Conservation (phyloP, 2,113 vertebrate species). For the Salvelinus sp. region DNA sequence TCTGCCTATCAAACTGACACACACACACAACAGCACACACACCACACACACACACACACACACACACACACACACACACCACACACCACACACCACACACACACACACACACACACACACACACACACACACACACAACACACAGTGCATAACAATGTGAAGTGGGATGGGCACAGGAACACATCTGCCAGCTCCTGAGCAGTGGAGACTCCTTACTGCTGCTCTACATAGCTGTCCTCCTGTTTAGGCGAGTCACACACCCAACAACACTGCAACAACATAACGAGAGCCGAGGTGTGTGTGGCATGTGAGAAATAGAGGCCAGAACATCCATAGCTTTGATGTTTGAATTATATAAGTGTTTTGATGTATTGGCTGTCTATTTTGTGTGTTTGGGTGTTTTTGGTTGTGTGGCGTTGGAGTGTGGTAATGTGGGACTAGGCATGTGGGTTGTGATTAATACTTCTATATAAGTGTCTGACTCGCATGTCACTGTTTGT, state of each 20-base stretch:
- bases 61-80: neutral
- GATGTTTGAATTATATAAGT: constrained; percentile 19
- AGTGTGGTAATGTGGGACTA: neutral
- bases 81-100: neutral
- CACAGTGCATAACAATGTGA: constrained; percentile 24
- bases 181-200: constrained; percentile 53
- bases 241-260: neutral
- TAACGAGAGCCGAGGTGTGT: constrained; percentile 10
- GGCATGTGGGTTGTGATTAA: too few relatives aligned
- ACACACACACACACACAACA: constrained; percentile 10
- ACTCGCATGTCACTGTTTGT: too few relatives aligned
- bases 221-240: constrained; percentile 8
- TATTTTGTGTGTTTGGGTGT: neutral
- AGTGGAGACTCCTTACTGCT: constrained; percentile 31
- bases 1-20: neutral
- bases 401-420: neutral
- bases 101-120: constrained; percentile 4
- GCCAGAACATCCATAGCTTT: too few relatives aligned
- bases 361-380: constrained; percentile 12
- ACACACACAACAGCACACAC: too few relatives aligned
- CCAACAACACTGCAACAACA: constrained; percentile 12
- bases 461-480: too few relatives aligned
- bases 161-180: constrained; percentile 31
- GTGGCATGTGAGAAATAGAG: neutral
- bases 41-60: neutral